Conservation (phyloP, 2,888 invertebrate species). For the Eutolmus rufibarbis region DNA sequence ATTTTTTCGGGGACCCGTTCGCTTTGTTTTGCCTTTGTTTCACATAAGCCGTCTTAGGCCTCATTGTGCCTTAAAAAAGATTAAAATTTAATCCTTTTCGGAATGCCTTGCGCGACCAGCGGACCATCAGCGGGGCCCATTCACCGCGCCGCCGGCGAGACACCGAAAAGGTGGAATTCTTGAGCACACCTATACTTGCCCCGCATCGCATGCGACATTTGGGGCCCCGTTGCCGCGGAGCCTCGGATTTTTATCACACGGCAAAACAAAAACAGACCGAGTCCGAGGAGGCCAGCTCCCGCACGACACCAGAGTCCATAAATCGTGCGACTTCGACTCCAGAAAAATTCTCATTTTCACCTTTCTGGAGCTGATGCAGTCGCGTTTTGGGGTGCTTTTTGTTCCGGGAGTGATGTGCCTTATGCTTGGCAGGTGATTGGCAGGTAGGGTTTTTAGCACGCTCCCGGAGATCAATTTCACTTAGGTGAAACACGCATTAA, state of each 20-base stretch:
- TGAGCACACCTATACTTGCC: conserved; percentile 11
- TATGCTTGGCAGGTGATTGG: background rate
- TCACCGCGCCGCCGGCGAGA: background rate
- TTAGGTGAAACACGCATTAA: background rate
- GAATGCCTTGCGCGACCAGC: background rate
- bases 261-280: conserved; percentile 1
- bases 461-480: background rate
- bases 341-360: conserved; percentile 33
- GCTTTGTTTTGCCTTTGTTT: background rate
- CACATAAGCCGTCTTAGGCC: conserved; percentile 13
- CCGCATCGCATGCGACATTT: background rate
- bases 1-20: background rate
- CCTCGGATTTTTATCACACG: background rate
- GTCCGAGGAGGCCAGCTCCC: background rate
- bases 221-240: background rate
- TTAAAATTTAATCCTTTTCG: conserved; percentile 36
- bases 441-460: background rate
- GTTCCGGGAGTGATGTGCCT: background rate
- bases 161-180: background rate
- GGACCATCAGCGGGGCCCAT: background rate
- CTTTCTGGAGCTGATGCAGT: background rate
- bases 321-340: background rate
- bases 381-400: background rate
- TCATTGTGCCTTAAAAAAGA: conserved; percentile 24
- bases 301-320: background rate